Evolutionary conservation across 2,888 invertebrate genomes (phyloP).

Genomic region (Scotopteryx bipunctaria): DNA sequence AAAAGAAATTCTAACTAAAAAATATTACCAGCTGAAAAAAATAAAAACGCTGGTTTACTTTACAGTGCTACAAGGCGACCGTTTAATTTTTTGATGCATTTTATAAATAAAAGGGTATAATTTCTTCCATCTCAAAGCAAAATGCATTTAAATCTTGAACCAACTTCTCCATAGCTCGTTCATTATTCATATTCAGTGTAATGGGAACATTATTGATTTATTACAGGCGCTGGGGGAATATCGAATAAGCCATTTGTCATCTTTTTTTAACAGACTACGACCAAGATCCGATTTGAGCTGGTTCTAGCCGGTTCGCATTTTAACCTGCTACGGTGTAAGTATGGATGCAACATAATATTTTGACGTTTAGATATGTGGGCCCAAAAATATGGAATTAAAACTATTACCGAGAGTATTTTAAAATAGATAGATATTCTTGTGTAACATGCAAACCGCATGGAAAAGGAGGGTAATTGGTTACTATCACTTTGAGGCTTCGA

Average conservation of each 20-base stretch:
- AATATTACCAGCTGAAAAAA: no score
- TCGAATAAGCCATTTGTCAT: conserved; percentile 57
- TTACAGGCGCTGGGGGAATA: conserved; percentile 49
- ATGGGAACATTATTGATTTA: conserved; percentile 58
- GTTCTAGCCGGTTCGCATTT: conserved; percentile 8
- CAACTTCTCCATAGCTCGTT: conserved; percentile 45
- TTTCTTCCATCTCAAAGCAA: conserved; percentile 8
- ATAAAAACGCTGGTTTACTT: no score
- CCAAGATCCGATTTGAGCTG: conserved; percentile 20
- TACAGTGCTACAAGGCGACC: no score
- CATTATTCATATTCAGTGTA: conserved; percentile 49
- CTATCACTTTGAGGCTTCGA: no score
- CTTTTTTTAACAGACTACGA: conserved; percentile 33
- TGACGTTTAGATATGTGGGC: no score
- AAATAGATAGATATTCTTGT: no score
- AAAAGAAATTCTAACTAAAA: no score
- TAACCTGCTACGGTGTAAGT: background rate
- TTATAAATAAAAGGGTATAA: no score
- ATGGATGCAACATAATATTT: background rate
- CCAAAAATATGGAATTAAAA: background rate
- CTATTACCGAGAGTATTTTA: no score
- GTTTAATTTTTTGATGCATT: no score
- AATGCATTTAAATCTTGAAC: conserved; percentile 25
- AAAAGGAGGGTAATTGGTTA: no score
- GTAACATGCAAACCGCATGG: no score